phyloP scores from a whole-genome alignment of 2,797 vertebrate genomes.

The Amniataba percoides region DNA sequence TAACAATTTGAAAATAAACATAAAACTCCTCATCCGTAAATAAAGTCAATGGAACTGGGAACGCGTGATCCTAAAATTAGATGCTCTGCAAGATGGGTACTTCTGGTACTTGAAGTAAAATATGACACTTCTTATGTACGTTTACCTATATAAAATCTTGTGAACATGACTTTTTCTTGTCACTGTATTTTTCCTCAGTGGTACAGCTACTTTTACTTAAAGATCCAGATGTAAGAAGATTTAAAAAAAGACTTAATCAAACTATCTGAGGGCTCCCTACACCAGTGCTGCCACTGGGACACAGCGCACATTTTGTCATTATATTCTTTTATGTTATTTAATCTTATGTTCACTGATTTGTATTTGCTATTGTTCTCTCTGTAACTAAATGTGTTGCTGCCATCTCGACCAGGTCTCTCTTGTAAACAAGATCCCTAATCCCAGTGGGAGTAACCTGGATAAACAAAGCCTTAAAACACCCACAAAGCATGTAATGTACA shows the following conservation, averaged over 20 bases:
- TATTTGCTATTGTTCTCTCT: conserved; percentile 26
- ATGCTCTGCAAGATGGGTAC: neutral
- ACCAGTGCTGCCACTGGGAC: neutral
- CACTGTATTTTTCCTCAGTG: neutral
- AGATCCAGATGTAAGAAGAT: neutral
- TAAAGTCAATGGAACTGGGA: too few relatives aligned
- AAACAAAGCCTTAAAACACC: conserved; percentile 51
- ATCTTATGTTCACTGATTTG: conserved; percentile 19
- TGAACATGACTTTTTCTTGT: neutral
- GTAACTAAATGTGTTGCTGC: conserved; percentile 28
- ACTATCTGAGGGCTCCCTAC: neutral
- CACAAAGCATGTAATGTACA: conserved; percentile 51
- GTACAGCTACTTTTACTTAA: neutral
- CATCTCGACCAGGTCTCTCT: conserved; percentile 39
- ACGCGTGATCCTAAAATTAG: neutral
- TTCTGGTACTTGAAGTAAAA: neutral
- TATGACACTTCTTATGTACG: neutral
- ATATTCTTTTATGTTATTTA: conserved; percentile 1
- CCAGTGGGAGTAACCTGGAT: conserved; percentile 51
- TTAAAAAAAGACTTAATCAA: neutral
- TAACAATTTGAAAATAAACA: neutral
- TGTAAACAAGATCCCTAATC: conserved; percentile 50
- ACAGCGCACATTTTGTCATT: neutral
- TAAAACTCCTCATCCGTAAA: neutral
- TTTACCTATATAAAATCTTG: neutral